These are phyloP conservation scores for Bombus waltoni DNA, from an alignment of 1,140 invertebrate species.

Conservation along the genomic window DNA sequence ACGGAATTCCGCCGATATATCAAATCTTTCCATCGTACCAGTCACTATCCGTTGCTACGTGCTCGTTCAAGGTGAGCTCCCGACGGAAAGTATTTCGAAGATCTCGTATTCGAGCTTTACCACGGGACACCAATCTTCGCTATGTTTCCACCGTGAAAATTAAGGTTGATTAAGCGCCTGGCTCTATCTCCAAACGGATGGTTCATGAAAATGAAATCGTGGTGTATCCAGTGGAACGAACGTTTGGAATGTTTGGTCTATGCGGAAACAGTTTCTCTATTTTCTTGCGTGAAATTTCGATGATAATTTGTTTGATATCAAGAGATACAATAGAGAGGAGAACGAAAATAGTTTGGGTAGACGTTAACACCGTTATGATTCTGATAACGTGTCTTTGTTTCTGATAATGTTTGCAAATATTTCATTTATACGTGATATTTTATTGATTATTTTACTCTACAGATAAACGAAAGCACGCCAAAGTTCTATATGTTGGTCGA, in stretches of 20 bases:
- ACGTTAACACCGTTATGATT: neutral
- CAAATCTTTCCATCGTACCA: conserved; percentile 30
- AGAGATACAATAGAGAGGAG: too few species aligned
- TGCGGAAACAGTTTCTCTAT: neutral
- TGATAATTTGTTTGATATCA: neutral
- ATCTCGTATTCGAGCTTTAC: neutral
- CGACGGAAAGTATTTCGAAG: conserved; percentile 17
- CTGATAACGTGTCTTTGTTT: neutral
- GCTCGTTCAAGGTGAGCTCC: neutral
- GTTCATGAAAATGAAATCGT: conserved; percentile 27
- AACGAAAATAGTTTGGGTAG: neutral
- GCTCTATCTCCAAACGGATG: neutral
- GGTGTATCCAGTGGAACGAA: neutral
- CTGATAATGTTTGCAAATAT: neutral
- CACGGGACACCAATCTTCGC: neutral
- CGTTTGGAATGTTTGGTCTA: neutral
- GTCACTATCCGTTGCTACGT: neutral
- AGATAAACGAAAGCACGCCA: neutral
- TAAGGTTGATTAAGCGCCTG: conserved; percentile 23
- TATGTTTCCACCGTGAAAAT: conserved; percentile 1
- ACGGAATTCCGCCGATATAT: conserved; percentile 41
- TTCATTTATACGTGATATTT: neutral
- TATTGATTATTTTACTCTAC: neutral
- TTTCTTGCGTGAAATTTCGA: neutral
- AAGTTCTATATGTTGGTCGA: too few species aligned